These are phyloP conservation scores for Microdon myrmicae DNA, from an alignment of 2,888 invertebrate species.

Conservation along the genomic window DNA sequence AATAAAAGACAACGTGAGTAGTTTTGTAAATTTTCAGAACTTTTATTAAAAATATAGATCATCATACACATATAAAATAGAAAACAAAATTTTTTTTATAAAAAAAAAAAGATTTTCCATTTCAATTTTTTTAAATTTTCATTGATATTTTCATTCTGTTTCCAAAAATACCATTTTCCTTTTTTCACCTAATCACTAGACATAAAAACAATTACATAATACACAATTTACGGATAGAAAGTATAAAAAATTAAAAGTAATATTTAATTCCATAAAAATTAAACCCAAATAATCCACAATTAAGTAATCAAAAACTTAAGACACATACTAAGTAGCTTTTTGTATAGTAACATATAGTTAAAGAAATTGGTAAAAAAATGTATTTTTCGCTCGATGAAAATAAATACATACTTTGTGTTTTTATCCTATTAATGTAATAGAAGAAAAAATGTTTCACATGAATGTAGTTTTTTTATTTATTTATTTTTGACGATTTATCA, in stretches of 20 bases:
- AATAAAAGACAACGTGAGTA: too few relatives aligned
- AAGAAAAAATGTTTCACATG: constrained; percentile 34
- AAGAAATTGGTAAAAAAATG: constrained; percentile 20
- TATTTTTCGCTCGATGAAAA: constrained; percentile 36
- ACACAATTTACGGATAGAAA: constrained; percentile 24
- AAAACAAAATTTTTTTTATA: constrained; percentile 1
- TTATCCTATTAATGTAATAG: constrained; percentile 53
- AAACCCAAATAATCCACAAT: constrained; percentile 16
- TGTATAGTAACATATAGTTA: constrained; percentile 3
- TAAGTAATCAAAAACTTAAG: constrained; percentile 27
- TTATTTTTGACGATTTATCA: constrained; percentile 7
- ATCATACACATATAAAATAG: constrained; percentile 6
- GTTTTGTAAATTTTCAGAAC: too few relatives aligned
- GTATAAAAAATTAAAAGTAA: constrained; percentile 17
- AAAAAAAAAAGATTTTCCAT: constrained; percentile 25
- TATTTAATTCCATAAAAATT: constrained; percentile 22
- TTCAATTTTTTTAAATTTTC: constrained; percentile 21
- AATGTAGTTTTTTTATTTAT: background rate
- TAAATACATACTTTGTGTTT: constrained; percentile 25
- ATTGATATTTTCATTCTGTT: constrained; percentile 24
- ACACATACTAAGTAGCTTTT: constrained; percentile 12
- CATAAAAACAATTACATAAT: constrained; percentile 22
- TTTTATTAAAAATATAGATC: too few relatives aligned
- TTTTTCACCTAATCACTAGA: constrained; percentile 13
- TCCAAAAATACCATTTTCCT: constrained; percentile 40